Evolutionary conservation across 2,797 vertebrate genomes (phyloP).

Genomic region (Hydrolagus colliei): DNA sequence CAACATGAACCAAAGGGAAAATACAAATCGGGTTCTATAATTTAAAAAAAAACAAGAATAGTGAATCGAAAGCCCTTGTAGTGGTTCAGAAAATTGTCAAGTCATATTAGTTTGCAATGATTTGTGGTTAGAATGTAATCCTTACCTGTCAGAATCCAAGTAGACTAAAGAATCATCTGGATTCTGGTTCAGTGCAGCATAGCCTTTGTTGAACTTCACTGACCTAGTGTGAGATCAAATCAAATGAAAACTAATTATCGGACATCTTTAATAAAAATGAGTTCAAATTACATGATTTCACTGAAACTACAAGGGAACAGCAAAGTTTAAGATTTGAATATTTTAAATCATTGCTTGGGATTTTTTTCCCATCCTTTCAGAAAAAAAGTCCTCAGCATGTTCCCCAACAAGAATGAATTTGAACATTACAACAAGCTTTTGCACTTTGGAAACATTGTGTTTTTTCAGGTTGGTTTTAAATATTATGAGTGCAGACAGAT

Average conservation of each 20-base stretch:
- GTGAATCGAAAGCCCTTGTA: no score
- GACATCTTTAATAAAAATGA: no score
- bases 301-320: background rate
- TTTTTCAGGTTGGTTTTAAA: background rate
- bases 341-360: background rate
- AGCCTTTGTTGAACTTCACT: conserved; percentile 88
- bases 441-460: background rate
- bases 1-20: no score
- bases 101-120: no score
- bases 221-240: conserved; percentile 48
- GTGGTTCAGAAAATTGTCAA: no score
- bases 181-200: conserved; percentile 77
- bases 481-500: no score
- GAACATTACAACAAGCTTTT: background rate
- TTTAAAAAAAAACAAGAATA: no score
- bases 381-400: no score
- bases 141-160: conserved; percentile 86
- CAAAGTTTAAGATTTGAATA: background rate
- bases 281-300: background rate
- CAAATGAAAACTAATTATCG: background rate
- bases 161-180: conserved; percentile 79
- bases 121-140: background rate
- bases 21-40: no score
- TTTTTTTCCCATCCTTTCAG: background rate
- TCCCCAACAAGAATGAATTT: background rate